Evolutionary conservation across 2,888 invertebrate species (phyloP).

Genomic region (Erebia epiphron): DNA sequence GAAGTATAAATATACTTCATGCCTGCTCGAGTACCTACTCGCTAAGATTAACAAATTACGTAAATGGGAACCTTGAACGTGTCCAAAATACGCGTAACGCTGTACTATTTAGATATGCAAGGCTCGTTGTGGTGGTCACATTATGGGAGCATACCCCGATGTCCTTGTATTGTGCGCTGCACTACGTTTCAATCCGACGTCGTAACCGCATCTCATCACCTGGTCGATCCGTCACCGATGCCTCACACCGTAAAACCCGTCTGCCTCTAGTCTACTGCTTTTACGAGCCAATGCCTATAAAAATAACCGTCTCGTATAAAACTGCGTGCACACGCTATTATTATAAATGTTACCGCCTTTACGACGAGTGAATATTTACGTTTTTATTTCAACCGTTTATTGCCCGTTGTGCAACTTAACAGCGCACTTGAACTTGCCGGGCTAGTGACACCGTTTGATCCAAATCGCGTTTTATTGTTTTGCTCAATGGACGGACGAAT

Average conservation of each 20-base stretch:
- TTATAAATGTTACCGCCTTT: constrained; percentile 60
- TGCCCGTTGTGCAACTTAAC: constrained; percentile 78
- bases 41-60: constrained; percentile 12
- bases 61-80: constrained; percentile 23
- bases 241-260: constrained; percentile 69
- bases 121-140: background rate
- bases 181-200: constrained; percentile 42
- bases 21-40: constrained; percentile 4
- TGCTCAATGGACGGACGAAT: constrained; percentile 76
- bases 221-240: constrained; percentile 59
- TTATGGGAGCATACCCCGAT: constrained; percentile 2
- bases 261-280: constrained; percentile 76
- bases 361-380: constrained; percentile 62
- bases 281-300: constrained; percentile 76
- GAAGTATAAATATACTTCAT: background rate
- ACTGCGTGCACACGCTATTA: constrained; percentile 56
- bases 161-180: constrained; percentile 29
- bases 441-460: constrained; percentile 80
- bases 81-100: background rate
- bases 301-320: constrained; percentile 71
- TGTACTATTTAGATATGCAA: constrained; percentile 19
- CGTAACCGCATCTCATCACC: constrained; percentile 63
- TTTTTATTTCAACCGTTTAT: constrained; percentile 78
- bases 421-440: constrained; percentile 78
- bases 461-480: constrained; percentile 80